These are phyloP conservation scores for Dasyprocta punctata DNA, from an alignment of 2,113 vertebrate genomes.

Conservation along the genomic window DNA sequence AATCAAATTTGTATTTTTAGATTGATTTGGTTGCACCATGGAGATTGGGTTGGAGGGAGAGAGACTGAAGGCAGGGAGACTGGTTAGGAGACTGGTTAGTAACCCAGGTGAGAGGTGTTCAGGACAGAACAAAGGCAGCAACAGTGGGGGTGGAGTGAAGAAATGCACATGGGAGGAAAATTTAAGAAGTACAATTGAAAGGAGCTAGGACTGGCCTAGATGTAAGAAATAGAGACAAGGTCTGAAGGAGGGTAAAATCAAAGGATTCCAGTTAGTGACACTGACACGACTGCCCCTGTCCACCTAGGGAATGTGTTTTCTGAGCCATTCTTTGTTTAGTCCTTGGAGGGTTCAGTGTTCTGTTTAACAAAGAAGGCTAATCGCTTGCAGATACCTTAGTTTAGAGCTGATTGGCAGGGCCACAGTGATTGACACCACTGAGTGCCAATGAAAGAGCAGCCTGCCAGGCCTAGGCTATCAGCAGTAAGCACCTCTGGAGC, in stretches of 20 bases:
- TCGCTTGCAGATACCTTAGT: conserved; percentile 42
- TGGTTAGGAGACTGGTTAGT: conserved; percentile 29
- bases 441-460: conserved; percentile 60
- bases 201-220: neutral
- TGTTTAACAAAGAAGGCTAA: conserved; percentile 70
- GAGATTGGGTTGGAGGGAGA: neutral
- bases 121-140: conserved; percentile 37
- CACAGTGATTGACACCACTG: conserved; percentile 53
- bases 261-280: conserved; percentile 45
- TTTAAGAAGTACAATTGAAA: conserved; percentile 19
- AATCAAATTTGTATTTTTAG: conserved; percentile 57
- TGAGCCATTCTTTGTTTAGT: conserved; percentile 65
- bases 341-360: conserved; percentile 55
- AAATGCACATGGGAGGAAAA: conserved; percentile 4
- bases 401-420: conserved; percentile 60
- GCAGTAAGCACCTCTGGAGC: conserved; percentile 57
- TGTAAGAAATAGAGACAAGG: conserved; percentile 23
- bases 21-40: conserved; percentile 1
- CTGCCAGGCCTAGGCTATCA: conserved; percentile 41
- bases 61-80: neutral
- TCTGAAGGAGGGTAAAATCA: conserved; percentile 21
- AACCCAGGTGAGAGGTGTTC: neutral
- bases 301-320: conserved; percentile 44
- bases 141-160: neutral
- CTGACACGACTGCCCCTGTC: neutral